Conservation (phyloP, 2,888 invertebrate genomes). For the Pachydiplax longipennis region DNA sequence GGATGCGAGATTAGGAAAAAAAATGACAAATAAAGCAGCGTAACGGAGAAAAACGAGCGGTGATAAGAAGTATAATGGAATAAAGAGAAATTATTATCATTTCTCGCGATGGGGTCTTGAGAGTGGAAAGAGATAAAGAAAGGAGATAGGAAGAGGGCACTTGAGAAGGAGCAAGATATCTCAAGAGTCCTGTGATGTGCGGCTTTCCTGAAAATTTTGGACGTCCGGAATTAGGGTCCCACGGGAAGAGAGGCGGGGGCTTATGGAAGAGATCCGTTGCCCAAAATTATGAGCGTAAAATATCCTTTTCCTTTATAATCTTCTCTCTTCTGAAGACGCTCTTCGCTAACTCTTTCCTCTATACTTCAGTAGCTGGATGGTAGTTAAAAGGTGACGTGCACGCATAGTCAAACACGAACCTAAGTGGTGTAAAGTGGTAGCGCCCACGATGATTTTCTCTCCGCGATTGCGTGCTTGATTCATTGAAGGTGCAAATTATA, state of each 20-base stretch:
- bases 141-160: slow-evolving; percentile 48
- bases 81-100: neutral
- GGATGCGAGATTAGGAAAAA: neutral
- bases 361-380: no score
- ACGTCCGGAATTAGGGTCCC: neutral
- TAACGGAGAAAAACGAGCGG: neutral
- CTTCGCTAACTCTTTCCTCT: neutral
- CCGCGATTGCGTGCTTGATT: no score
- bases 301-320: neutral
- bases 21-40: neutral
- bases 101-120: neutral
- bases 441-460: no score
- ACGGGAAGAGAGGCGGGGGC: neutral
- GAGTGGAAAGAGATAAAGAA: neutral
- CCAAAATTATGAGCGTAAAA: neutral
- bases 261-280: neutral
- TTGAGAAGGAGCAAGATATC: slow-evolving; percentile 68
- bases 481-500: no score
- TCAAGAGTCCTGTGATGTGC: neutral
- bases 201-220: neutral
- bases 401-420: no score
- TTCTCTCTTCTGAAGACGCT: neutral
- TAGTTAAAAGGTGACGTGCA: no score
- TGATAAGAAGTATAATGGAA: neutral
- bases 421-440: no score